These are phyloP conservation scores for Megalops atlanticus DNA, from an alignment of 2,113 vertebrate species.

Conservation along the genomic window DNA sequence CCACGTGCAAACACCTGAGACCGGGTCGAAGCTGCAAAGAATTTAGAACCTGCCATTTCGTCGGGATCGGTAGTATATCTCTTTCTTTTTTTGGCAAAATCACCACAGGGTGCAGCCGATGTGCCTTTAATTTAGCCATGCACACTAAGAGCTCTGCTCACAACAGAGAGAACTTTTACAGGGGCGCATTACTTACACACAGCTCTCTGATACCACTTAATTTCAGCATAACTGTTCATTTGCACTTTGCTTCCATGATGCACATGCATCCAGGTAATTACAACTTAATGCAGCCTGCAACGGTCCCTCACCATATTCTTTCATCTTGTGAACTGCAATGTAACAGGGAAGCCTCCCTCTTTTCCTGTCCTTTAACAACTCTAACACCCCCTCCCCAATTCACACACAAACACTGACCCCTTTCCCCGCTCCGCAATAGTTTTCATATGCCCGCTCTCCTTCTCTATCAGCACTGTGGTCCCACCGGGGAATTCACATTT, in stretches of 20 bases:
- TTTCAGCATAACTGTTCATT: background rate
- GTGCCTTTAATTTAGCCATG: background rate
- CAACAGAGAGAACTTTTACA: background rate
- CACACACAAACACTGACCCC: background rate
- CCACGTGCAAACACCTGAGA: slow-evolving; percentile 62
- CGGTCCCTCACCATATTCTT: too few relatives aligned
- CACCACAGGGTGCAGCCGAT: background rate
- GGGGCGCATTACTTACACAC: background rate
- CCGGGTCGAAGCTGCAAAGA: background rate
- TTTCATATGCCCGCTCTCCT: slow-evolving; percentile 9
- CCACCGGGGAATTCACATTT: slow-evolving; percentile 66
- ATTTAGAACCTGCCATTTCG: background rate
- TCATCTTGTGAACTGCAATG: too few relatives aligned
- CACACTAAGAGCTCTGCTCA: background rate
- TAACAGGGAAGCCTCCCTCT: background rate
- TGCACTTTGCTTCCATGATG: background rate
- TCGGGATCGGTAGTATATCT: background rate
- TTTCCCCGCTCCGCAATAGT: background rate
- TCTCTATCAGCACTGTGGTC: background rate
- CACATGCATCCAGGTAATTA: too few relatives aligned
- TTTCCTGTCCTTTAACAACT: slow-evolving; percentile 43
- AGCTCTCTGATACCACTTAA: background rate
- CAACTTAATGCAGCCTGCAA: too few relatives aligned
- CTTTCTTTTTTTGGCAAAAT: background rate
- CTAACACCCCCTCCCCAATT: slow-evolving; percentile 37